Base-by-base conservation (phyloP, 2,888 invertebrate species). In the Hirtodrosophila confusa region DNA sequence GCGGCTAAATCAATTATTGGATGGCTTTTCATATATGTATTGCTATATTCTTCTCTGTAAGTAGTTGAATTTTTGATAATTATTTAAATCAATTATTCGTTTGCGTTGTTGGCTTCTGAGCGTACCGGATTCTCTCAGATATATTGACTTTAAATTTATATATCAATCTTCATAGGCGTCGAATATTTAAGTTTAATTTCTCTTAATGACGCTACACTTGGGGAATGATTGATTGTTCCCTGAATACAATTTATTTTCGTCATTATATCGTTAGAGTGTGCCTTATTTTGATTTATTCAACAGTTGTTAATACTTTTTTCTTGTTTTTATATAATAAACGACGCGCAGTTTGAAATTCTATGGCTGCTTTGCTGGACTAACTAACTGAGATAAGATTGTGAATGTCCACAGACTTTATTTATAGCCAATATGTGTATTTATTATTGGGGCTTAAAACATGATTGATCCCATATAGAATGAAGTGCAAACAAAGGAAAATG, bases 161-260 rank as follows among this genome's bases (percentile, higher is more conserved):
- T 64, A 63, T 78, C 67, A 65, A 71, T 82, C 72, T 63, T 48
- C 51, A 78, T 82, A 65, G 74, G 60, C 29, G 48, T 45, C 65
- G 68, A 36, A 39, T 55, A 54, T 54, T 39, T 27, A 49, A 45
- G 12, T 54, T 47, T 60, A 60, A 45, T 63, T 51, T 37, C 37
- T 47, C 37, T 2, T 68, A 65, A 82, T 64, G 75, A 61, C 53
- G 40, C 41, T 44, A 53, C 56, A 65, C 56, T 68, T 60, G 56
- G 40, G 43, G 48, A 56, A 58, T 79, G 83, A 79, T 79, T 85
- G 86, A 80, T 85, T 68, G 50, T 29, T 43, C 47, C 24, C 8
- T 43, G 24, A 57, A 11, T 53, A 44, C 58, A 43, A 50, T 67
- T 43, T 39, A 33, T 35, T 39, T 45, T 43, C 27, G 53, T 41